These are phyloP conservation scores for Galleria mellonella DNA, from an alignment of 1,140 invertebrate genomes.

Conservation along the genomic window DNA sequence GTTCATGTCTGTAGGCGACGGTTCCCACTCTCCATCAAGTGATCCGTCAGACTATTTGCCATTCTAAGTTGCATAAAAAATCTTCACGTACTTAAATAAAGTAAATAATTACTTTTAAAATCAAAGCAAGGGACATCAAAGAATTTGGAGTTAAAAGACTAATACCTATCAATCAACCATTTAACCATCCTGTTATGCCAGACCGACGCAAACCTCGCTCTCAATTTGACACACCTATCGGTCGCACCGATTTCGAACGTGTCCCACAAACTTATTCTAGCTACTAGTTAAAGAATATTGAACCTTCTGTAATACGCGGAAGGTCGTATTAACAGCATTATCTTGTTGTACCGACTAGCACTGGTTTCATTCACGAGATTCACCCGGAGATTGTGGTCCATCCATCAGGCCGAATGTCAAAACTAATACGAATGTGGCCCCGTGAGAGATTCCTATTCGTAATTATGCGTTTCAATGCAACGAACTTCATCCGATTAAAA, in stretches of 20 bases:
- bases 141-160: neutral
- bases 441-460: constrained; percentile 61
- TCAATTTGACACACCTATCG: constrained; percentile 49
- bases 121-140: too few relatives aligned
- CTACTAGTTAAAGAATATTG: neutral
- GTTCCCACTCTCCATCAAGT: too few relatives aligned
- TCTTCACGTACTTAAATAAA: too few relatives aligned
- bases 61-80: too few relatives aligned
- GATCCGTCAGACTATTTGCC: too few relatives aligned
- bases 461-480: constrained; percentile 66
- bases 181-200: constrained; percentile 37
- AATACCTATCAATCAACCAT: constrained; percentile 30
- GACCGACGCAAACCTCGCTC: constrained; percentile 28
- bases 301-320: constrained; percentile 17
- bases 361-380: constrained; percentile 58
- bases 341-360: constrained; percentile 9
- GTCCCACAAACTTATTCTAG: constrained; percentile 4
- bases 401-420: constrained; percentile 71
- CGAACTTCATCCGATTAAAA: constrained; percentile 68
- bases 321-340: neutral
- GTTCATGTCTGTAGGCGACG: too few relatives aligned
- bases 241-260: constrained; percentile 22
- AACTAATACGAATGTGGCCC: constrained; percentile 68
- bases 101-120: too few relatives aligned
- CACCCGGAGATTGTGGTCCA: constrained; percentile 61